Percentiles rank a stretch among this genome's conserved stretches.
Evolutionary conservation across 2,888 invertebrate species (phyloP).

Genomic region (Drosophila glabriapex): DNA sequence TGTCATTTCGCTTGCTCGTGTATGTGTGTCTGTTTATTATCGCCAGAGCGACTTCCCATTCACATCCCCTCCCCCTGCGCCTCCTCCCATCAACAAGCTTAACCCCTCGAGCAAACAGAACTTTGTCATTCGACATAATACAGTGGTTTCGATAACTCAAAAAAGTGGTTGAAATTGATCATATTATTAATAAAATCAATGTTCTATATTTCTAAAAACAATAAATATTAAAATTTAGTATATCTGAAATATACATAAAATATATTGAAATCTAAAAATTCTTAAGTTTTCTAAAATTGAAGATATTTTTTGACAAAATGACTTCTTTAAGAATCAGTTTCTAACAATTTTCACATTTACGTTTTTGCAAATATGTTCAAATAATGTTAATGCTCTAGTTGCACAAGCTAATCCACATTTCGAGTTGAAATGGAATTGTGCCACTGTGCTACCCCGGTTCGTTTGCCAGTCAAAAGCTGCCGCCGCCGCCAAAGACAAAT

Average conservation of each 20-base stretch:
- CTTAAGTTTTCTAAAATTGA: not conserved
- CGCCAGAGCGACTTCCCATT: constrained; percentile 48
- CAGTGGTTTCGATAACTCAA: constrained; percentile 15
- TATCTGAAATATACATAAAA: no score
- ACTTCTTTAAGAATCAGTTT: not conserved
- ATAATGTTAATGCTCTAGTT: not conserved
- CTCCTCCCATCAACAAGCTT: constrained; percentile 11
- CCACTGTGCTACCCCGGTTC: constrained; percentile 38
- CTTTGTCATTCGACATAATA: constrained; percentile 48
- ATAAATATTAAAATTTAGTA: no score
- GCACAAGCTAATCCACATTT: not conserved
- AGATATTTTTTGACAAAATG: not conserved
- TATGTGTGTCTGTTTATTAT: constrained; percentile 78
- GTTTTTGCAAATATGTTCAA: no score
- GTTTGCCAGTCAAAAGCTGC: constrained; percentile 60
- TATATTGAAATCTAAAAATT: not conserved
- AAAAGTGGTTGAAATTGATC: not conserved
- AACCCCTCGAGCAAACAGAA: constrained; percentile 52
- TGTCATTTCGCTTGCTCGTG: constrained; percentile 58
- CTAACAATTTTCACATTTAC: not conserved
- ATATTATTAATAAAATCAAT: not conserved
- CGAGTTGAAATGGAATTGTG: not conserved
- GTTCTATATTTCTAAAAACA: not conserved
- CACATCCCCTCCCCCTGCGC: constrained; percentile 5
- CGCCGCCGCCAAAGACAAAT: constrained; percentile 69